A percentile compares a stretch with the other conserved stretches of the same genome.
phyloP scores from a whole-genome alignment of 1,140 invertebrate genomes.

The Camponotus vicinus region DNA sequence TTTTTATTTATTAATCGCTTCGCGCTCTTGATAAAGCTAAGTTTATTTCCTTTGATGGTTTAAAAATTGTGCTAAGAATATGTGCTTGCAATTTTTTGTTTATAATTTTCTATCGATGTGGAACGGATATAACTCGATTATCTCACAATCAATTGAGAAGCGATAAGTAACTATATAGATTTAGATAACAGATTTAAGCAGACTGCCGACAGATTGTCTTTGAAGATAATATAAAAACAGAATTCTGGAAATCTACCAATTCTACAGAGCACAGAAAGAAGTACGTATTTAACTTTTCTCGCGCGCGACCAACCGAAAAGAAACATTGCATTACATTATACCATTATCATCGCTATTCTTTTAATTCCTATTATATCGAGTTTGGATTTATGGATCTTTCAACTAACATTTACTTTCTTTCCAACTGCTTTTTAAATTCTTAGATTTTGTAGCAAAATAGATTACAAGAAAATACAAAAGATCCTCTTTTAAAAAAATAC shows the following conservation, averaged over 20 bases:
- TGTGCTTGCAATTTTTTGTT: constrained; percentile 10
- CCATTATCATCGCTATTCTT: constrained; percentile 18
- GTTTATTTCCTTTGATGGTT: background rate
- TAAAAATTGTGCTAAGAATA: constrained; percentile 35
- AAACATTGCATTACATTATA: constrained; percentile 41
- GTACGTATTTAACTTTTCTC: constrained; percentile 15
- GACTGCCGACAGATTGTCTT: constrained; percentile 55
- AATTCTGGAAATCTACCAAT: constrained; percentile 68
- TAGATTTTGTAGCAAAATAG: background rate
- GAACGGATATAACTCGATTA: constrained; percentile 36
- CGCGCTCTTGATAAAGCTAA: background rate
- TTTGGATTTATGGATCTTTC: background rate
- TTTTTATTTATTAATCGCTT: background rate
- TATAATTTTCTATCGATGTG: background rate
- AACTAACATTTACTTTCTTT: background rate
- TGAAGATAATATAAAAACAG: constrained; percentile 8
- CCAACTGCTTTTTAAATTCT: background rate
- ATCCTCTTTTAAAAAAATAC: background rate
- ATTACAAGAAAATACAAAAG: background rate
- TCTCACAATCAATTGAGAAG: constrained; percentile 41
- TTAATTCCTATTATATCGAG: constrained; percentile 27
- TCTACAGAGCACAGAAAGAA: constrained; percentile 14
- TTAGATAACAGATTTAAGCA: constrained; percentile 47
- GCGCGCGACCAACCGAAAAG: background rate
- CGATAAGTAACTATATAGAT: constrained; percentile 45